phyloP scores from a whole-genome alignment of 2,113 vertebrate species.

The Crypturellus undulatus region DNA sequence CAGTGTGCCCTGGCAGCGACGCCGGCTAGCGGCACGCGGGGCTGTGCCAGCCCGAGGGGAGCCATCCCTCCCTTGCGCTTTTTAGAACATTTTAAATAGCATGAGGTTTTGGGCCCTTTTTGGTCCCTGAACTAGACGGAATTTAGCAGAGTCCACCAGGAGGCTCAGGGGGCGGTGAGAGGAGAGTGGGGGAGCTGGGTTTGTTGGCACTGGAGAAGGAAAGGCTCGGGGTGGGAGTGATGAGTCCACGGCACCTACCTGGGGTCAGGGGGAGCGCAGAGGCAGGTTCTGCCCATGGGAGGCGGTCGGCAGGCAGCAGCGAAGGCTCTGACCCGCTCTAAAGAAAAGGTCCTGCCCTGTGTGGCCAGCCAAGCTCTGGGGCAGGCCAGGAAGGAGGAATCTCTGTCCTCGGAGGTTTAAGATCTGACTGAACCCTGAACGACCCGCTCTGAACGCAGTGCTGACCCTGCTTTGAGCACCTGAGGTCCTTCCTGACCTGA shows the following conservation, averaged over 20 bases:
- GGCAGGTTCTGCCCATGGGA: neutral
- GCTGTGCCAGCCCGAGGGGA: neutral
- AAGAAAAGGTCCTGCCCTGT: neutral
- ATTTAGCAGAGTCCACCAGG: neutral
- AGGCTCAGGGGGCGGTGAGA: neutral
- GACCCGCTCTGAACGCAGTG: neutral
- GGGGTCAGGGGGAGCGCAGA: accelerated
- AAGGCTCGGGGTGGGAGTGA: neutral
- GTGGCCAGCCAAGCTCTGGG: neutral
- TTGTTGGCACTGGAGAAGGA: neutral
- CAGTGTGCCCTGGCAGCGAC: neutral
- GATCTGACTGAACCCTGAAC: neutral
- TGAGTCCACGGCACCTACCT: neutral
- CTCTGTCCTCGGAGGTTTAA: neutral
- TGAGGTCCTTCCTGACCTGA: neutral
- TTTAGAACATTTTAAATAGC: neutral
- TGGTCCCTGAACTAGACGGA: neutral
- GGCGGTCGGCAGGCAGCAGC: neutral
- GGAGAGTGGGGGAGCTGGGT: neutral
- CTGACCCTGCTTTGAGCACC: neutral
- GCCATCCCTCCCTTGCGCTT: accelerated
- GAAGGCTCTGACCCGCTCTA: neutral
- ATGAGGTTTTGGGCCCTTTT: neutral
- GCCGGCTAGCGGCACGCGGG: accelerated
- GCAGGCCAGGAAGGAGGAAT: neutral